A percentile compares a stretch with the other conserved stretches of the same genome.
phyloP scores from a whole-genome alignment of 2,888 invertebrate genomes.

The Folsomia candida region DNA sequence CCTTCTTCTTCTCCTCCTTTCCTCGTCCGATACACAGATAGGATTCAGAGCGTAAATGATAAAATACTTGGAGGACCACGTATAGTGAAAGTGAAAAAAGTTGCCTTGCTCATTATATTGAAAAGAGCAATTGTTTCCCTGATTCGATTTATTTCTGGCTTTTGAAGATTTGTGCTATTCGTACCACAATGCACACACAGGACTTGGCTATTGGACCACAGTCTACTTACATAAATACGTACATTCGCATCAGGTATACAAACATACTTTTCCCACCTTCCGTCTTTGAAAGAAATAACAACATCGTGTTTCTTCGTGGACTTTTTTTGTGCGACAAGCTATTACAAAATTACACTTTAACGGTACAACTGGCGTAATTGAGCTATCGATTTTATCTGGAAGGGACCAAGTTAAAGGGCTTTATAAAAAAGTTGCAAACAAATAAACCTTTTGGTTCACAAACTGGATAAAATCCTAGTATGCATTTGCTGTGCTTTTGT shows the following conservation, averaged over 20 bases:
- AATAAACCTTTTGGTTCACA: too few species aligned
- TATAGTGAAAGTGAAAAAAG: not conserved
- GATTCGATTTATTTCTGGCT: not conserved
- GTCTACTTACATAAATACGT: not conserved
- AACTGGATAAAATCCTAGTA: too few species aligned
- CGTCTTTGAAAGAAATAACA: too few species aligned
- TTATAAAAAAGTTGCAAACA: too few species aligned
- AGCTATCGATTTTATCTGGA: too few species aligned
- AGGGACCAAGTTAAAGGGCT: too few species aligned
- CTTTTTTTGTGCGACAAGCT: too few species aligned
- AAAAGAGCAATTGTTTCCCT: not conserved
- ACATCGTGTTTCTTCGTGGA: too few species aligned
- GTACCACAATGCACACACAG: not conserved
- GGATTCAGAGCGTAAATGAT: constrained; percentile 15
- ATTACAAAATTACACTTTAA: too few species aligned
- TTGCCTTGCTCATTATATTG: not conserved
- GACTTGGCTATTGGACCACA: not conserved
- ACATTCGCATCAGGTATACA: not conserved
- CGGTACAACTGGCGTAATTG: too few species aligned
- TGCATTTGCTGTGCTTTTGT: too few species aligned
- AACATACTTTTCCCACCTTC: too few species aligned
- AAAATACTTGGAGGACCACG: not conserved
- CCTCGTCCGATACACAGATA: not conserved
- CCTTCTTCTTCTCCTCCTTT: not conserved
- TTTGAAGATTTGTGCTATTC: not conserved